Evolutionary conservation across 2,888 invertebrate species (phyloP).

Genomic region (Cephus nigrinus): DNA sequence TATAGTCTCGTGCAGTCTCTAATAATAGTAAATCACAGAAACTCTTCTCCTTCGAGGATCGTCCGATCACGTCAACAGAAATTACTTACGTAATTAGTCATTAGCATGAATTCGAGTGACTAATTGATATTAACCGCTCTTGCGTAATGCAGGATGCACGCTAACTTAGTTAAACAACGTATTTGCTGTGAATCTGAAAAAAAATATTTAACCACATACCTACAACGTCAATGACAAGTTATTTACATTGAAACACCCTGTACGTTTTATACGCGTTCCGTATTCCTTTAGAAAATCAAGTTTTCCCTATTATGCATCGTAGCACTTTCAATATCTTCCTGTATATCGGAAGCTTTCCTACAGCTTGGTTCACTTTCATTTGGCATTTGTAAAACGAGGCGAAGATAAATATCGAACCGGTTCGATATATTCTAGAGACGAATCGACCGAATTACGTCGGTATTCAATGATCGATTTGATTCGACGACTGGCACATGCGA

Average conservation of each 20-base stretch:
- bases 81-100: constrained; percentile 47
- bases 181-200: background rate
- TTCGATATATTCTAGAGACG: background rate
- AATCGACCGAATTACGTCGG: background rate
- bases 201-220: background rate
- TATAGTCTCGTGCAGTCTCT: background rate
- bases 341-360: background rate
- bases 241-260: background rate
- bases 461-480: background rate
- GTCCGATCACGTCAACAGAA: constrained; percentile 41
- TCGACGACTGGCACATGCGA: background rate
- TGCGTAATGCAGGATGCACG: constrained; percentile 41
- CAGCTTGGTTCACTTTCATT: background rate
- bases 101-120: constrained; percentile 36
- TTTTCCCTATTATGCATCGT: background rate
- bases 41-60: background rate
- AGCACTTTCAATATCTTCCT: background rate
- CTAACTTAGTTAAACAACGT: constrained; percentile 36
- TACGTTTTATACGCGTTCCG: background rate
- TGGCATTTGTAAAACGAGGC: background rate
- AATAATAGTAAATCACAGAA: constrained; percentile 4
- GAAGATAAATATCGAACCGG: background rate
- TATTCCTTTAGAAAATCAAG: background rate
- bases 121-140: constrained; percentile 22
- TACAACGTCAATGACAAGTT: background rate